These are phyloP conservation scores for Nycticorax nycticorax DNA, from an alignment of 2,113 vertebrate genomes.

Conservation along the genomic window DNA sequence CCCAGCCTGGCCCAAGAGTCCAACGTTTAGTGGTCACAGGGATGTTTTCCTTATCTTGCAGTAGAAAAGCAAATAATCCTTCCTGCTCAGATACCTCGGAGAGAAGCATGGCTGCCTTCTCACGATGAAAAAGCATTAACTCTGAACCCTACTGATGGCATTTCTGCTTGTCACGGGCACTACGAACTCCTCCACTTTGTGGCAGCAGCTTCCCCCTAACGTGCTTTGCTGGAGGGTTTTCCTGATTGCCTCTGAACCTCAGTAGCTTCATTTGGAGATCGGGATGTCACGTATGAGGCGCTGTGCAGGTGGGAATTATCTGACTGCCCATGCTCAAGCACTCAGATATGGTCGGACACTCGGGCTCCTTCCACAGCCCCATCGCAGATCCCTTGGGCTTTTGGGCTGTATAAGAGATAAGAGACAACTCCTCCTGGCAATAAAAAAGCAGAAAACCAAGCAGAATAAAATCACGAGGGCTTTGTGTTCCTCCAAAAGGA, in stretches of 20 bases:
- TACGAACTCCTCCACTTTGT: rapidly evolving
- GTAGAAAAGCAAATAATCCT: background rate
- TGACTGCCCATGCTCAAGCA: rapidly evolving
- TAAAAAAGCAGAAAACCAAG: background rate
- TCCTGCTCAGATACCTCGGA: background rate
- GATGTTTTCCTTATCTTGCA: background rate
- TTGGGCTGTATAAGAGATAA: background rate
- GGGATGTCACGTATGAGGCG: rapidly evolving
- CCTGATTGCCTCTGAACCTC: background rate
- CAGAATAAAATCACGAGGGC: background rate
- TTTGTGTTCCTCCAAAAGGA: background rate
- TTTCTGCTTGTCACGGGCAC: background rate
- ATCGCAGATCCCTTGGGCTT: background rate
- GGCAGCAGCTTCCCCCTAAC: background rate
- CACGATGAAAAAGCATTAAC: rapidly evolving
- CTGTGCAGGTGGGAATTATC: background rate
- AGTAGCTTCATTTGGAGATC: background rate
- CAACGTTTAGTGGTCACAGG: background rate
- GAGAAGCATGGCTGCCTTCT: background rate
- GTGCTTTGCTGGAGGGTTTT: background rate
- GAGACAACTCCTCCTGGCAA: background rate
- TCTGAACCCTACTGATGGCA: background rate
- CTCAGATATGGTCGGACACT: rapidly evolving
- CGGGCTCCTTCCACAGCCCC: rapidly evolving
- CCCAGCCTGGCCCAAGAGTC: background rate